A percentile compares a stretch with the other conserved stretches of the same genome.
These are phyloP conservation scores for Ornithoptera priamus DNA, from an alignment of 2,888 invertebrate genomes.

Conservation along the genomic window DNA sequence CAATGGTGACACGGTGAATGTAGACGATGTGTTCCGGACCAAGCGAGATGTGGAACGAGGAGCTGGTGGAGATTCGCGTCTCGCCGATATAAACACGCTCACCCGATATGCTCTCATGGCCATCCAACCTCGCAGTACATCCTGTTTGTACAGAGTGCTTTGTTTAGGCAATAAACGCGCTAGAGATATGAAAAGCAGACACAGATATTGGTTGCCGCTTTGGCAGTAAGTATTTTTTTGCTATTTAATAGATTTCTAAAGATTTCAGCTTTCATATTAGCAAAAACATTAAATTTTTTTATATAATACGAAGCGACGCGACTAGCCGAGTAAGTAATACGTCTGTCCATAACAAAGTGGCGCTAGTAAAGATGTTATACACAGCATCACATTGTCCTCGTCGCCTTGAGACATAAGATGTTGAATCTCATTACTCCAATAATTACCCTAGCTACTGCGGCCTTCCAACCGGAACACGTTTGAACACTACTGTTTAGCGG, in stretches of 20 bases:
- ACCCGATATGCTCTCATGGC: conserved; percentile 77
- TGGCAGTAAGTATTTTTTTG: conserved; percentile 83
- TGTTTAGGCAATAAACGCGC: conserved; percentile 85
- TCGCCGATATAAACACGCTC: conserved; percentile 68
- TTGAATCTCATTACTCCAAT: no score
- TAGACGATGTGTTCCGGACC: conserved; percentile 70
- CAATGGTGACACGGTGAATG: conserved; percentile 58
- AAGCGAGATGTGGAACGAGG: conserved; percentile 52
- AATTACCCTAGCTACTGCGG: no score
- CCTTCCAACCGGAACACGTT: no score
- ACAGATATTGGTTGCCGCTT: conserved; percentile 85
- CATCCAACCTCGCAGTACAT: conserved; percentile 75
- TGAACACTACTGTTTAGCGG: no score
- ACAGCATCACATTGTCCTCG: no score
- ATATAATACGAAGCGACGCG: no score
- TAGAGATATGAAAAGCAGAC: conserved; percentile 73
- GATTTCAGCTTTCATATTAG: not conserved
- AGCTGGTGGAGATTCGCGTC: conserved; percentile 39
- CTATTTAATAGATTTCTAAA: not conserved
- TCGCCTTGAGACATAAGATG: no score
- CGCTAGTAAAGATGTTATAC: no score
- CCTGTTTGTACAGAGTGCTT: conserved; percentile 82
- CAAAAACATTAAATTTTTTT: no score
- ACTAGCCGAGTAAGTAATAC: no score
- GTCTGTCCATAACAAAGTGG: no score